Evolutionary conservation across 2,888 invertebrate genomes (phyloP), one percentile per base, ranked within the genome.

Genomic region (Holacanthella duospinosa): DNA sequence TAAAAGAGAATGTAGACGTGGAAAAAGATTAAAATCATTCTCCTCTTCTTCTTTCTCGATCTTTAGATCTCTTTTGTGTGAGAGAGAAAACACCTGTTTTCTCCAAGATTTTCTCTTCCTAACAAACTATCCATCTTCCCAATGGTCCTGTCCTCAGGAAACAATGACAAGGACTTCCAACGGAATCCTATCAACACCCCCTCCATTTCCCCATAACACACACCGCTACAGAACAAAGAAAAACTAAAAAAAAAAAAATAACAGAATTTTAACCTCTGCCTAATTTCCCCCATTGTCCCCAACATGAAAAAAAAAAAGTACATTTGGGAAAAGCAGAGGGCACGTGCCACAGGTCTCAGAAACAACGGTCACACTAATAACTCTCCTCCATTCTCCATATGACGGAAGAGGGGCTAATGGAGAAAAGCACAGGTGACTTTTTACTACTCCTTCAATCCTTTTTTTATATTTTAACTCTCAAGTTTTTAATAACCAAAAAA

Each of bases 11-110:
- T n/a, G n/a, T n/a, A n/a, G n/a, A n/a, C n/a, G n/a, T n/a, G n/a
- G n/a, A n/a, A n/a, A n/a, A n/a, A n/a, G n/a, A n/a, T n/a, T n/a
- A n/a, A n/a, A n/a, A n/a, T n/a, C n/a, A n/a, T n/a, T n/a, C n/a
- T n/a, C n/a, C n/a, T n/a, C n/a, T n/a, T n/a, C n/a, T n/a, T n/a
- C n/a, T n/a, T n/a, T n/a, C n/a, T n/a, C n/a, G n/a, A n/a, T n/a
- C n/a, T n/a, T n/a, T n/a, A n/a, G n/a, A n/a, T n/a, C n/a, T n/a
- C n/a, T n/a, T n/a, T n/a, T n/a, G n/a, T n/a, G n/a, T n/a, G n/a
- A 56, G 66, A 67, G 59, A 61, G 56, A 56, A 61, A 64, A 65
- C 63, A 67, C 66, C 61, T 63, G 63, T 67, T 63, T 63, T 58
- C 59, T 53, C 61, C 62, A 64, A 62, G 61, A 63, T 66, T 62